phyloP scores from a whole-genome alignment of 2,797 vertebrate genomes.

The Sebastes taczanowskii region DNA sequence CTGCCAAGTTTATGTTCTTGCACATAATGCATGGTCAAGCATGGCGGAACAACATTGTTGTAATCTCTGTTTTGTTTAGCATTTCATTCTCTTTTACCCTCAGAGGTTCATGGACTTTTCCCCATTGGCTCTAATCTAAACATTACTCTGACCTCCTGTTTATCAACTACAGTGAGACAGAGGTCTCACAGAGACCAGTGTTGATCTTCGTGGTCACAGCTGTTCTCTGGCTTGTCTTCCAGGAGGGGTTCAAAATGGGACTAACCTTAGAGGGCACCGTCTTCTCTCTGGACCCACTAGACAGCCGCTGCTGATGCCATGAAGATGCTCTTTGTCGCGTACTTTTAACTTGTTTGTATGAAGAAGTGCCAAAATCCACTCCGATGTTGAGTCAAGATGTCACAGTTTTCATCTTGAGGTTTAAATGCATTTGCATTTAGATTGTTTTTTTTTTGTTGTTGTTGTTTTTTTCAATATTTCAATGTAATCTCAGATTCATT shows the following conservation, averaged over 20 bases:
- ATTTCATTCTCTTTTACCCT: not conserved
- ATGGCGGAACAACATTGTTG: not conserved
- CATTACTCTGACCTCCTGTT: not conserved
- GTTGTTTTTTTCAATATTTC: constrained; percentile 70
- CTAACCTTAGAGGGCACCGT: constrained; percentile 98
- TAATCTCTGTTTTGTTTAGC: not conserved
- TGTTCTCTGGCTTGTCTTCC: constrained; percentile 73
- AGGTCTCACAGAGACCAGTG: not conserved
- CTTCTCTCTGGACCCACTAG: constrained; percentile 94
- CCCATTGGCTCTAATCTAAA: not conserved
- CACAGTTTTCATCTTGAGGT: constrained; percentile 74
- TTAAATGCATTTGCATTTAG: constrained; percentile 82
- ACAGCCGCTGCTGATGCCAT: constrained; percentile 93
- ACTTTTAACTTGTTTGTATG: constrained; percentile 77
- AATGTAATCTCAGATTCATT: constrained; percentile 69
- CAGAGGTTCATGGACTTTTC: not conserved
- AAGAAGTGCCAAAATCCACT: constrained; percentile 80
- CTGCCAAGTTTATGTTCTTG: not conserved
- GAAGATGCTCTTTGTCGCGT: constrained; percentile 66
- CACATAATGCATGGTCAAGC: constrained; percentile 1
- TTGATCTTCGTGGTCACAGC: not conserved
- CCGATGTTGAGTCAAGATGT: constrained; percentile 72
- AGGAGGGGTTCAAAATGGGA: constrained; percentile 99
- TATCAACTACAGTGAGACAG: not conserved
- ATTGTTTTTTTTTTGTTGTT: constrained; percentile 60